Evolutionary conservation across 2,888 invertebrate genomes (phyloP).

Genomic region (Nomada fucata): DNA sequence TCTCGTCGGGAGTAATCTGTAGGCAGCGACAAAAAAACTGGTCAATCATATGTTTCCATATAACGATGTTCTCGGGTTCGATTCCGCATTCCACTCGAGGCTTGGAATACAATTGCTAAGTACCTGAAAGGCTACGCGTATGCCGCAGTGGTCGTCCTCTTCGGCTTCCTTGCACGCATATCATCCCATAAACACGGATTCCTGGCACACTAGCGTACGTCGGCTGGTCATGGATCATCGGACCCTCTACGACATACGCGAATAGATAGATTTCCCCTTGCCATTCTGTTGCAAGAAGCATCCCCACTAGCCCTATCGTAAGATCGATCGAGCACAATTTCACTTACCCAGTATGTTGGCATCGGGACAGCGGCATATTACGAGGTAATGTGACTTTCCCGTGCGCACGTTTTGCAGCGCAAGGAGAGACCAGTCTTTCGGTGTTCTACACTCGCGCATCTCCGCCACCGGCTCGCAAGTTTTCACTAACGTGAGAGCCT

Average conservation of each 20-base stretch:
- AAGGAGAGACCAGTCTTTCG: constrained; percentile 95
- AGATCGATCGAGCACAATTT: not conserved
- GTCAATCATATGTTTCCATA: not conserved
- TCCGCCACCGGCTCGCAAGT: constrained; percentile 97
- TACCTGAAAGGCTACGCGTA: constrained; percentile 83
- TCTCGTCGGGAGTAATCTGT: constrained; percentile 21
- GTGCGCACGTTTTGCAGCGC: constrained; percentile 96
- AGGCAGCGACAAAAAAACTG: not conserved
- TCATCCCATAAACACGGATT: constrained; percentile 97
- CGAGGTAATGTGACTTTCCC: constrained; percentile 96
- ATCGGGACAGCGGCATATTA: constrained; percentile 95
- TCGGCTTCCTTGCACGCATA: constrained; percentile 89
- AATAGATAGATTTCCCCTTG: not conserved
- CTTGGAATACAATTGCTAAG: not conserved
- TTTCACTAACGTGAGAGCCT: constrained; percentile 95
- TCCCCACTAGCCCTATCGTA: not conserved
- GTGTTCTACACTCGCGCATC: constrained; percentile 94
- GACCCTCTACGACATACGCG: constrained; percentile 89
- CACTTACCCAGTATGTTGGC: constrained; percentile 92
- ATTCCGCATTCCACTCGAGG: too few relatives aligned
- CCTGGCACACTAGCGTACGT: constrained; percentile 97
- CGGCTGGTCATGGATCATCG: constrained; percentile 97
- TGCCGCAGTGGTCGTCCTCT: constrained; percentile 84
- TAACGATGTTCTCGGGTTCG: not conserved
- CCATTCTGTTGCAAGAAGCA: not conserved